A percentile compares a stretch with the other conserved stretches of the same genome.
Evolutionary conservation across 2,797 vertebrate species (phyloP).

Genomic region (Hippopotamyrus pictus): DNA sequence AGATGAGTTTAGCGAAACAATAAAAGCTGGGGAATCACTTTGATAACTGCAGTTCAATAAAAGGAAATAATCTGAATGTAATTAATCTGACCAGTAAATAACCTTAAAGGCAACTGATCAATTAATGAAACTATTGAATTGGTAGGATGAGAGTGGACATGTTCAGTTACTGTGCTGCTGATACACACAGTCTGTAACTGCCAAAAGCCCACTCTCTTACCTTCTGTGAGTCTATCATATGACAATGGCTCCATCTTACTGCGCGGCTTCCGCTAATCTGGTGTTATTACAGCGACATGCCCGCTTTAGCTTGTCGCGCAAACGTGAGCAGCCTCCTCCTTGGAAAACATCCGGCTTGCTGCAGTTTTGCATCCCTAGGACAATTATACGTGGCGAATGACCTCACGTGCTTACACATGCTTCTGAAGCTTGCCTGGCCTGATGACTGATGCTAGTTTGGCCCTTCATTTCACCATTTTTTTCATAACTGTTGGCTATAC

Average conservation of each 20-base stretch:
- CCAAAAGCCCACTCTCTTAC: neutral
- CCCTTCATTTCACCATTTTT: neutral
- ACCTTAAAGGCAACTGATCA: neutral
- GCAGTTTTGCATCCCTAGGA: neutral
- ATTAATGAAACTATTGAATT: neutral
- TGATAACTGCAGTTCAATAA: neutral
- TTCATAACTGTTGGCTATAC: neutral
- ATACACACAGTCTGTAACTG: neutral
- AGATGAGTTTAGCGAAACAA: neutral
- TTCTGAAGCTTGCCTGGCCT: neutral
- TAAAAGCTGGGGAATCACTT: neutral
- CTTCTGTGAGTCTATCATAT: neutral
- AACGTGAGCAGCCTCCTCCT: neutral
- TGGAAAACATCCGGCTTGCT: neutral
- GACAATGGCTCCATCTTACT: neutral
- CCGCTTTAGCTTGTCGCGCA: neutral
- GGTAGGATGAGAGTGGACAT: neutral
- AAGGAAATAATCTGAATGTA: neutral
- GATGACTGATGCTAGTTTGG: neutral
- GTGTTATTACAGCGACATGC: neutral
- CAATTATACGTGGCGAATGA: neutral
- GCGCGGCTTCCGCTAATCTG: neutral
- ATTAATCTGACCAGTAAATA: neutral
- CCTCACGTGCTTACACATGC: neutral
- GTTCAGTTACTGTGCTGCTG: neutral